Percentiles rank a stretch among this genome's conserved stretches.
Conservation (phyloP, 2,113 vertebrate genomes). For the Sprattus sprattus region DNA sequence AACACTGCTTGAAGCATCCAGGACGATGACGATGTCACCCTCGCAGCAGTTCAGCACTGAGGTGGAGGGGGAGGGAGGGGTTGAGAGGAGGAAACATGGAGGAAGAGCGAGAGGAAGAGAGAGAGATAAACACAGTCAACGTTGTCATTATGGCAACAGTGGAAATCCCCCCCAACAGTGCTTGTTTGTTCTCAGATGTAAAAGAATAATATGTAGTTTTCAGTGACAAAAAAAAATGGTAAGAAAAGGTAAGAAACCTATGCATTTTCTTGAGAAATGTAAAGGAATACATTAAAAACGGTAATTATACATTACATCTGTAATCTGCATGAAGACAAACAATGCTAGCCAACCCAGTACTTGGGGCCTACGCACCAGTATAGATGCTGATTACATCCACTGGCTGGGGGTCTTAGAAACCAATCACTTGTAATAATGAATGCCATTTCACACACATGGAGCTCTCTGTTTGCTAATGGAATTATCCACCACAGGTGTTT, state of each 20-base stretch:
- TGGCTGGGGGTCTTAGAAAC: neutral
- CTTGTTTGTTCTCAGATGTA: neutral
- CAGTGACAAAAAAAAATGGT: too few species aligned
- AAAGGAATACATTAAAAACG: too few species aligned
- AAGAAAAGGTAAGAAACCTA: too few species aligned
- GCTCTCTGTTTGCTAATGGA: neutral
- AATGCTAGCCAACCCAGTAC: neutral
- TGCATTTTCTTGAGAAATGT: too few species aligned
- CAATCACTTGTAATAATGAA: slow-evolving; percentile 7
- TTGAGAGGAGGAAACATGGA: neutral
- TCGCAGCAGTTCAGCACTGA: slow-evolving; percentile 63
- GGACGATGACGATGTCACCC: slow-evolving; percentile 81
- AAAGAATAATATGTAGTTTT: neutral
- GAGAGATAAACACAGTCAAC: neutral
- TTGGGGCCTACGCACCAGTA: neutral
- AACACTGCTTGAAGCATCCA: slow-evolving; percentile 89
- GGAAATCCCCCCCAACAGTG: slow-evolving; percentile 23
- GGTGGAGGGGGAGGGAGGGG: neutral
- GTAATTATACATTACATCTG: neutral
- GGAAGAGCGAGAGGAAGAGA: neutral
- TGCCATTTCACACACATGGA: slow-evolving; percentile 10
- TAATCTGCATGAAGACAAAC: neutral
- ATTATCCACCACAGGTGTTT: slow-evolving; percentile 5
- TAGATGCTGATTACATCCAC: neutral
- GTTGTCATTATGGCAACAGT: neutral